A percentile compares a stretch with the other conserved stretches of the same genome.
phyloP scores from a whole-genome alignment of 1,140 invertebrate species.

The Scaptomyza graminum region DNA sequence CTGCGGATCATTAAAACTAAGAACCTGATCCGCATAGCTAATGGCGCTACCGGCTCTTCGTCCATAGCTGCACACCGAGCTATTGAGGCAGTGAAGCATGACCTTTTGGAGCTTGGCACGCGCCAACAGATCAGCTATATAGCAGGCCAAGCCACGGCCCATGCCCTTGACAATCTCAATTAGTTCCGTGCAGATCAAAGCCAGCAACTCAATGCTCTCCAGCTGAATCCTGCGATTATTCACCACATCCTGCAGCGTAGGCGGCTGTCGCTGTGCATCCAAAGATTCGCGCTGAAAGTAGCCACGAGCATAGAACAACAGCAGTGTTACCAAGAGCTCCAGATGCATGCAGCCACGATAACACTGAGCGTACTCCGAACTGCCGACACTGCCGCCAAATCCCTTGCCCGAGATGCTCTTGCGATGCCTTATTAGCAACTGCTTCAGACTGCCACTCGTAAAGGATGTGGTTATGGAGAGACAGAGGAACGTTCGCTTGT shows the following conservation, averaged over 20 bases:
- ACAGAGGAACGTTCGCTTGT: constrained; percentile 90
- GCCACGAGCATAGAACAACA: constrained; percentile 91
- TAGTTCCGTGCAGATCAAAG: constrained; percentile 90
- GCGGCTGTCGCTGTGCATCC: constrained; percentile 85
- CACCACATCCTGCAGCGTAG: constrained; percentile 89
- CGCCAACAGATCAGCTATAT: constrained; percentile 91
- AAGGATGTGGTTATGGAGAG: constrained; percentile 89
- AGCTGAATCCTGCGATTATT: constrained; percentile 91
- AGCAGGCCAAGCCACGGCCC: constrained; percentile 91
- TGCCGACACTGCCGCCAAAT: constrained; percentile 89
- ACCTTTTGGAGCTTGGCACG: constrained; percentile 95
- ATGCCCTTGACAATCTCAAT: constrained; percentile 93
- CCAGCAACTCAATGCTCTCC: constrained; percentile 91
- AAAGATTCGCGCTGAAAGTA: constrained; percentile 89
- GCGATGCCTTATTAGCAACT: constrained; percentile 90
- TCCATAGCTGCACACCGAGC: constrained; percentile 87
- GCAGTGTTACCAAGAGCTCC: constrained; percentile 91
- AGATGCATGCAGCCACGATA: constrained; percentile 93
- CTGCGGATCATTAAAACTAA: constrained; percentile 91
- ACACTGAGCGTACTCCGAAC: constrained; percentile 86
- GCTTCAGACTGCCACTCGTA: constrained; percentile 84
- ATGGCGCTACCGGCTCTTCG: constrained; percentile 10
- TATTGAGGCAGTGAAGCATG: constrained; percentile 92
- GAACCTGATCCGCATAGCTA: constrained; percentile 93
- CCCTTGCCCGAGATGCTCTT: constrained; percentile 92